Evolutionary conservation across 2,797 vertebrate genomes (phyloP).

Genomic region (Danio aesculapii): DNA sequence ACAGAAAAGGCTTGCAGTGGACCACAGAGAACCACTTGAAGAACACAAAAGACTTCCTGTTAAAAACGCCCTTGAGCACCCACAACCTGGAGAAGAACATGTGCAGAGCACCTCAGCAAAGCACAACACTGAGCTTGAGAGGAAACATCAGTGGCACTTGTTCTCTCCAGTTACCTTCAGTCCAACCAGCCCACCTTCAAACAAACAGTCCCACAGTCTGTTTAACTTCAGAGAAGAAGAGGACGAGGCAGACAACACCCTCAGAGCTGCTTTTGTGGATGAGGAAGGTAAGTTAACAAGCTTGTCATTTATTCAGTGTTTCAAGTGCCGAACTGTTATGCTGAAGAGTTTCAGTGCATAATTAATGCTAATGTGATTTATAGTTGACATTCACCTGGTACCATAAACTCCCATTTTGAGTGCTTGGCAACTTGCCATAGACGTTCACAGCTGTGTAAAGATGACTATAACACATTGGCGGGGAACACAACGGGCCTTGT

Average conservation of each 20-base stretch:
- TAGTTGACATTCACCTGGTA: slow-evolving; percentile 44
- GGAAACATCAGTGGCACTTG: slow-evolving; percentile 51
- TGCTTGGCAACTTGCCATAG: slow-evolving; percentile 38
- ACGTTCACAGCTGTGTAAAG: slow-evolving; percentile 44
- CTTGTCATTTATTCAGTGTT: slow-evolving; percentile 42
- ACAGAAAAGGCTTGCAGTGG: not conserved
- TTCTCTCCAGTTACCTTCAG: slow-evolving; percentile 69
- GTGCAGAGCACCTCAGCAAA: slow-evolving; percentile 42
- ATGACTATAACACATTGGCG: slow-evolving; percentile 18
- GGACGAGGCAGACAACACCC: slow-evolving; percentile 67
- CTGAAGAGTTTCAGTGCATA: slow-evolving; percentile 40
- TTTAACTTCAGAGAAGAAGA: slow-evolving; percentile 69
- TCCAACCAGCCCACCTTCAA: slow-evolving; percentile 70
- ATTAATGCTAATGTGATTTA: slow-evolving; percentile 54
- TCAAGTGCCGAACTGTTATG: slow-evolving; percentile 25
- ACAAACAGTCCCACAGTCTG: slow-evolving; percentile 65
- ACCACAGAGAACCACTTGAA: slow-evolving; percentile 20
- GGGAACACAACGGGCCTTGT: slow-evolving; percentile 16
- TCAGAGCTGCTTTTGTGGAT: slow-evolving; percentile 67
- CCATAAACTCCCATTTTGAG: slow-evolving; percentile 23
- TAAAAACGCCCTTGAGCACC: slow-evolving; percentile 14
- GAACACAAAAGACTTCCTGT: not conserved
- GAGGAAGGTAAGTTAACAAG: slow-evolving; percentile 71
- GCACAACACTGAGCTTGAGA: slow-evolving; percentile 32
- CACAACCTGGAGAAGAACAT: slow-evolving; percentile 16